A percentile compares a stretch with the other conserved stretches of the same genome.
Evolutionary conservation across 2,797 vertebrate species (phyloP).

Genomic region (Limnodromus scolopaceus): DNA sequence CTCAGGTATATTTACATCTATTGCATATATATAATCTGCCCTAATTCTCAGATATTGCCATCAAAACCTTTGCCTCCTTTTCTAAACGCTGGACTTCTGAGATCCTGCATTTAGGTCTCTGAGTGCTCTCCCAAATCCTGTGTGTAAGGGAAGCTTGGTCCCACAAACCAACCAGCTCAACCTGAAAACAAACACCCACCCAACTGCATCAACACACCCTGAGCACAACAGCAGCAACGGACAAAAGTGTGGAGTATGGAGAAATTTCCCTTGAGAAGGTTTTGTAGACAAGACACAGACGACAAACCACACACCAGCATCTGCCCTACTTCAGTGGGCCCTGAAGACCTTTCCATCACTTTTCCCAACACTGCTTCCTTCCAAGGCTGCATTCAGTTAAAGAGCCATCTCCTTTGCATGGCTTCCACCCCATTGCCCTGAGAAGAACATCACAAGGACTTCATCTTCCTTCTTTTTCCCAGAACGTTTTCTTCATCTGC

Average conservation of each 20-base stretch:
- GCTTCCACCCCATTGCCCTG: background rate
- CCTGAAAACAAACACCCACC: too few relatives aligned
- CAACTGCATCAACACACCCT: background rate
- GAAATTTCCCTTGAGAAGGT: background rate
- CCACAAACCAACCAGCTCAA: background rate
- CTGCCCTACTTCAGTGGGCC: background rate
- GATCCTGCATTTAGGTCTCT: background rate
- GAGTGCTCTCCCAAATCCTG: background rate
- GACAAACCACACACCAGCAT: background rate
- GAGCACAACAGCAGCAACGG: background rate
- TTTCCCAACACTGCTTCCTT: background rate
- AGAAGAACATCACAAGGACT: background rate
- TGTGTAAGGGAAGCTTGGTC: background rate
- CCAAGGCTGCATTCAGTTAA: background rate
- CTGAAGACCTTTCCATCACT: background rate
- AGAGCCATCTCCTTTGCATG: background rate
- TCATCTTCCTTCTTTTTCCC: background rate
- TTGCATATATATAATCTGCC: too few relatives aligned
- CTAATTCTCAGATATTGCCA: background rate
- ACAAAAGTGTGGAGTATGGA: rapidly evolving
- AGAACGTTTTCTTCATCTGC: background rate
- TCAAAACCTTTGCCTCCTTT: background rate
- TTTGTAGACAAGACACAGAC: background rate
- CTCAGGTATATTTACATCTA: background rate
- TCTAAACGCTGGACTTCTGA: background rate